phyloP scores from a whole-genome alignment of 2,797 vertebrate species.

The Adrianichthys oophorus region DNA sequence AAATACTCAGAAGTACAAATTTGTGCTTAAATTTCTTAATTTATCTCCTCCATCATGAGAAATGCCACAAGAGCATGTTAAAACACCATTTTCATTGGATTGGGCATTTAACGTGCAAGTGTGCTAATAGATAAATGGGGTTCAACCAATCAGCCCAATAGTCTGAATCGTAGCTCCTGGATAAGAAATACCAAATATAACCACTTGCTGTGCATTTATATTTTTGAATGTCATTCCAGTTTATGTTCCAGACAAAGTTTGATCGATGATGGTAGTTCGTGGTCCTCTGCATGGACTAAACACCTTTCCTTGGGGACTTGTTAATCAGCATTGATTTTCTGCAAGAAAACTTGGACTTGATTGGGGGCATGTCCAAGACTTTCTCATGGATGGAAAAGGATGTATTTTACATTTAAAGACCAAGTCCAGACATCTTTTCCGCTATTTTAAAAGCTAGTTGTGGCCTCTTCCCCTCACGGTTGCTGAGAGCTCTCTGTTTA shows the following conservation, averaged over 20 bases:
- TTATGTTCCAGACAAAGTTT: conserved; percentile 14
- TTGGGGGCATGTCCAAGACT: conserved; percentile 59
- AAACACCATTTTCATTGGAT: no score
- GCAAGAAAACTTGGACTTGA: conserved; percentile 60
- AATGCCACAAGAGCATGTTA: no score
- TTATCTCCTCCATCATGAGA: no score
- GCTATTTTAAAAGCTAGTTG: no score
- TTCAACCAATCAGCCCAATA: conserved; percentile 9
- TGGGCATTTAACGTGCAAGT: neutral
- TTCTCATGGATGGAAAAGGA: conserved; percentile 10
- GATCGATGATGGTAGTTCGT: conserved; percentile 39
- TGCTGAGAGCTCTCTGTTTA: no score
- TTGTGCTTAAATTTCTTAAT: no score
- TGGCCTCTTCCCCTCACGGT: no score
- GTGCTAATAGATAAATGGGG: conserved; percentile 4
- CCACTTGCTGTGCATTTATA: conserved; percentile 25
- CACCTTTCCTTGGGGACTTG: conserved; percentile 53
- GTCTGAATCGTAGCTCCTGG: conserved; percentile 12
- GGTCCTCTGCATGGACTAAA: conserved; percentile 52
- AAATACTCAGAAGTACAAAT: no score
- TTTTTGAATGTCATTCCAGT: conserved; percentile 12
- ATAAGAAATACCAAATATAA: neutral
- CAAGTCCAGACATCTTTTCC: neutral
- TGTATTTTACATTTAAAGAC: conserved; percentile 32
- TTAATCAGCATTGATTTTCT: conserved; percentile 75